Conservation (phyloP, 2,113 vertebrate genomes). For the Cryptomyrus ogoouensis region DNA sequence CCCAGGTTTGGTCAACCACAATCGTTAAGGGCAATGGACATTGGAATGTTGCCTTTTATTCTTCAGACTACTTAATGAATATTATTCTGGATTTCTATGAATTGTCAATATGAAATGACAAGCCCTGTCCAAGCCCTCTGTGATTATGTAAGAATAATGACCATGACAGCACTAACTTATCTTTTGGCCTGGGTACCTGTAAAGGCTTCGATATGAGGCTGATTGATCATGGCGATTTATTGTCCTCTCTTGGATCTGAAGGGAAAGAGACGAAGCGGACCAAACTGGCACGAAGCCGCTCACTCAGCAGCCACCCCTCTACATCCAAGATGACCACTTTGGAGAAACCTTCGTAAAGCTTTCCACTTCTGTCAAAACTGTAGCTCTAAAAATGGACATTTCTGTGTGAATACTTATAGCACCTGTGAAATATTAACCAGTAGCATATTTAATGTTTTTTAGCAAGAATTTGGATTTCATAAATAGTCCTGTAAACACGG, state of each 20-base stretch:
- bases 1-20: not conserved
- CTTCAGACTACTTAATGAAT: not conserved
- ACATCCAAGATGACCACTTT: conserved; percentile 73
- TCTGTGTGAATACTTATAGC: not conserved
- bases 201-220: not conserved
- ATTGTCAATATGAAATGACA: not conserved
- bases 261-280: conserved; percentile 83
- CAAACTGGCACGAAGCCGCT: conserved; percentile 85
- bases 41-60: not conserved
- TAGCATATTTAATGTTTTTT: not conserved
- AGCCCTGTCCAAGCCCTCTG: not conserved
- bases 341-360: conserved; percentile 74
- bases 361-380: conserved; percentile 1
- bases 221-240: not conserved
- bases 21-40: not conserved
- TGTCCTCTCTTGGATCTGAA: conserved; percentile 41
- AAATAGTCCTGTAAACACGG: not conserved
- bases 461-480: not conserved
- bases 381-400: not conserved
- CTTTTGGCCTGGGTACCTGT: not conserved
- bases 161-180: not conserved
- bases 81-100: not conserved
- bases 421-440: not conserved
- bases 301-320: conserved; percentile 81
- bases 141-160: not conserved